phyloP scores from a whole-genome alignment of 1,140 invertebrate genomes.

The Lysiphlebus fabarum region DNA sequence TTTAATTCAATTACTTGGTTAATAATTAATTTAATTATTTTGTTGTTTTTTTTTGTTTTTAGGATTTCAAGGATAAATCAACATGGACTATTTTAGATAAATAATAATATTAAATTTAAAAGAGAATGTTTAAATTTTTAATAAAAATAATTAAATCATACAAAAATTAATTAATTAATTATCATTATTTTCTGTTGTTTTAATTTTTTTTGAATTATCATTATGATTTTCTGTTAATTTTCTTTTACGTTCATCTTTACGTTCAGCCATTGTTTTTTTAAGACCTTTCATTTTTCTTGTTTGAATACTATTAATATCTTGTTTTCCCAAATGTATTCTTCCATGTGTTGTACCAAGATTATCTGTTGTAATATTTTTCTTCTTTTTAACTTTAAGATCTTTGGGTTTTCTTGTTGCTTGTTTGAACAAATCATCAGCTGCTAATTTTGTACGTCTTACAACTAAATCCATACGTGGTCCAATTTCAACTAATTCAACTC shows the following conservation, averaged over 20 bases:
- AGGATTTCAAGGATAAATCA: constrained; percentile 60
- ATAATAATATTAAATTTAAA: constrained; percentile 13
- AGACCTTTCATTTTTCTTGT: constrained; percentile 93
- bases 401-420: constrained; percentile 81
- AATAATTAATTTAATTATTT: constrained; percentile 6
- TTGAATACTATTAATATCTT: constrained; percentile 82
- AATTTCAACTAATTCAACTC: constrained; percentile 90
- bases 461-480: constrained; percentile 89
- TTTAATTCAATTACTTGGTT: constrained; percentile 1
- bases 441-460: constrained; percentile 81
- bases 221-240: constrained; percentile 51
- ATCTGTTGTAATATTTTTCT: constrained; percentile 89
- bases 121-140: constrained; percentile 6
- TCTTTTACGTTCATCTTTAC: constrained; percentile 59
- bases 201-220: constrained; percentile 35
- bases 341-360: constrained; percentile 86
- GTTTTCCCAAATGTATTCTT: constrained; percentile 87
- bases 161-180: constrained; percentile 24
- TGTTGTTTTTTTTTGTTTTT: constrained; percentile 20
- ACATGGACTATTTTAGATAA: constrained; percentile 54
- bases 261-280: constrained; percentile 70
- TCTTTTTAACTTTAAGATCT: constrained; percentile 76
- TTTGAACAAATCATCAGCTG: constrained; percentile 88
- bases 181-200: constrained; percentile 23
- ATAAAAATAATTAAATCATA: constrained; percentile 14